These are phyloP conservation scores for Spodoptera picta DNA, from an alignment of 2,888 invertebrate species.

Conservation along the genomic window DNA sequence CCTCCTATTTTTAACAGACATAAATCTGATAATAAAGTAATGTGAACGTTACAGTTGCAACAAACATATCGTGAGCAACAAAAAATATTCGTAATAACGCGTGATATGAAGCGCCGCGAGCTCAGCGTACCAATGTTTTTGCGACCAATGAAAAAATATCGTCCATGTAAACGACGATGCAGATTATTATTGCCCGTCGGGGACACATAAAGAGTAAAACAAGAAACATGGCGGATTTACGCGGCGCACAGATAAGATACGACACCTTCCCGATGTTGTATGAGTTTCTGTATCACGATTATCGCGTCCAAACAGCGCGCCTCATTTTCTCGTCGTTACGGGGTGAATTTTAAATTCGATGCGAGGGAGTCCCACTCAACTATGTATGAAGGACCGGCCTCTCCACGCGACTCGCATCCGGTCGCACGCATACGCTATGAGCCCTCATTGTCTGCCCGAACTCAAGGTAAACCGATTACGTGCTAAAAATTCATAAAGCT, in stretches of 20 bases:
- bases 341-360: slow-evolving; percentile 84
- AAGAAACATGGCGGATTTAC: slow-evolving; percentile 68
- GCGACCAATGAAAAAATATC: slow-evolving; percentile 80
- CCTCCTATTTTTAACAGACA: slow-evolving; percentile 54
- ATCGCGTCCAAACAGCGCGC: slow-evolving; percentile 74
- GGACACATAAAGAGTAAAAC: slow-evolving; percentile 77
- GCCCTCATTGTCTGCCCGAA: slow-evolving; percentile 76
- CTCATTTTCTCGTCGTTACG: slow-evolving; percentile 78
- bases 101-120: slow-evolving; percentile 72
- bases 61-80: slow-evolving; percentile 59
- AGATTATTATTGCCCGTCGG: slow-evolving; percentile 80
- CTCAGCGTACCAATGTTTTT: slow-evolving; percentile 72
- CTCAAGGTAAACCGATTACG: slow-evolving; percentile 83
- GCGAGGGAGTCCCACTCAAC: slow-evolving; percentile 79
- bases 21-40: slow-evolving; percentile 70
- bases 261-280: slow-evolving; percentile 49
- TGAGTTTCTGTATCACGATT: slow-evolving; percentile 66
- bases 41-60: slow-evolving; percentile 65
- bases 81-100: slow-evolving; percentile 73
- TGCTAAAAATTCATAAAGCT: slow-evolving; percentile 84
- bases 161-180: slow-evolving; percentile 81
- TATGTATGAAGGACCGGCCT: slow-evolving; percentile 84
- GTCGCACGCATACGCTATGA: slow-evolving; percentile 78
- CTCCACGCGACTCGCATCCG: slow-evolving; percentile 74
- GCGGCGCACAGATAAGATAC: slow-evolving; percentile 61